A percentile compares a stretch with the other conserved stretches of the same genome.
phyloP scores from a whole-genome alignment of 1,140 invertebrate species.

The Teleopsis dalmanni region DNA sequence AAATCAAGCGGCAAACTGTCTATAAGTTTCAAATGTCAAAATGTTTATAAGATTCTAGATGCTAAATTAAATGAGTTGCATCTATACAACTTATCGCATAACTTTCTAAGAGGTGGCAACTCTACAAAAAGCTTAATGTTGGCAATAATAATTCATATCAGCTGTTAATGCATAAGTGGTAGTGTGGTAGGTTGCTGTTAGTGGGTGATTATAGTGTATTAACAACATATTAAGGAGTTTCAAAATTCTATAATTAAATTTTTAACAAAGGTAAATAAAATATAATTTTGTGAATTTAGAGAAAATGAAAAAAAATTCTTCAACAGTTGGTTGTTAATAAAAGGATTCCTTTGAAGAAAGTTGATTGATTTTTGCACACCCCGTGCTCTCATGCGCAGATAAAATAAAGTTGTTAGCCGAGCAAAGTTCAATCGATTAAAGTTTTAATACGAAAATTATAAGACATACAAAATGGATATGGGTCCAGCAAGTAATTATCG shows the following conservation, averaged over 20 bases:
- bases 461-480: not conserved
- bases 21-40: too few species aligned
- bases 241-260: not conserved
- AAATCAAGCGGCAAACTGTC: too few species aligned
- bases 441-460: not conserved
- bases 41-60: too few species aligned
- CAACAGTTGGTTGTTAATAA: not conserved
- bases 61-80: too few species aligned
- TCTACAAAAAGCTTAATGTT: not conserved
- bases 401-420: not conserved
- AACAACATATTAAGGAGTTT: not conserved
- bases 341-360: not conserved
- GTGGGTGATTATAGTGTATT: not conserved
- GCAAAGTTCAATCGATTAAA: constrained; percentile 5
- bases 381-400: not conserved
- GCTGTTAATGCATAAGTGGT: too few species aligned
- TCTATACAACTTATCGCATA: too few species aligned
- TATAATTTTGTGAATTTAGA: not conserved
- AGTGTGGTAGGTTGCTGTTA: too few species aligned
- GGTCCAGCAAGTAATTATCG: constrained; percentile 20
- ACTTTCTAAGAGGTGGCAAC: not conserved
- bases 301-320: not conserved
- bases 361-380: not conserved
- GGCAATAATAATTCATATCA: not conserved
- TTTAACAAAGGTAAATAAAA: not conserved